Conservation (phyloP, 1,140 invertebrate genomes). For the Zaprionus taronus region DNA sequence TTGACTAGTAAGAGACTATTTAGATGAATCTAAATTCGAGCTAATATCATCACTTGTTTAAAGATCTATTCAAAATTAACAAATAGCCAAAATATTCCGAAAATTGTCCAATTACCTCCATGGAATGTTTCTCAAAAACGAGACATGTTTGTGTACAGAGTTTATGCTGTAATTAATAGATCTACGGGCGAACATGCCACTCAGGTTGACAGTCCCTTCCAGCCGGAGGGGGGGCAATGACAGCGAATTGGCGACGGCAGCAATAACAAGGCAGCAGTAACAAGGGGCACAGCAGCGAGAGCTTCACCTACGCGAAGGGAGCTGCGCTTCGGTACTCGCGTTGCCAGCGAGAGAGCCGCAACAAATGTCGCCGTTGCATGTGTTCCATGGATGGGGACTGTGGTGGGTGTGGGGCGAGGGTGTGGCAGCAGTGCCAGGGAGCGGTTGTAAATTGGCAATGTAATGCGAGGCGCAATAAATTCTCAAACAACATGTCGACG, state of each 20-base stretch:
- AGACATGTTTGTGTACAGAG: not conserved
- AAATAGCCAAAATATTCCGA: not conserved
- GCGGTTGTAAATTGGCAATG: slow-evolving; percentile 46
- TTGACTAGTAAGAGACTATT: no score
- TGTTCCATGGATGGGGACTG: not conserved
- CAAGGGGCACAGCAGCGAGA: not conserved
- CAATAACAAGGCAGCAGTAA: slow-evolving; percentile 25
- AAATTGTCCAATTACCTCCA: not conserved
- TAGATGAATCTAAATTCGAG: not conserved
- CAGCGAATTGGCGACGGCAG: slow-evolving; percentile 35
- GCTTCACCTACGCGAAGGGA: slow-evolving; percentile 10
- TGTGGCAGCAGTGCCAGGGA: slow-evolving; percentile 8
- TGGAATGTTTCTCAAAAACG: not conserved
- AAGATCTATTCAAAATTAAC: not conserved
- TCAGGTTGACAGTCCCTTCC: not conserved
- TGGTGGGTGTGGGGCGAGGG: not conserved
- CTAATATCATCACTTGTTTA: not conserved
- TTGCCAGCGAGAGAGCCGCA: slow-evolving; percentile 20
- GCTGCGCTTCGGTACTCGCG: no score
- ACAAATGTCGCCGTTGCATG: slow-evolving; percentile 38
- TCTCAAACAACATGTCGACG: slow-evolving; percentile 38
- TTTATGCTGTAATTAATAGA: slow-evolving; percentile 20
- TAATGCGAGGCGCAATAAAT: slow-evolving; percentile 48
- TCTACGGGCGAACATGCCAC: slow-evolving; percentile 8
- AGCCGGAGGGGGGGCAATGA: slow-evolving; percentile 13